These are phyloP conservation scores for Adrianichthys oophorus DNA, from an alignment of 2,797 vertebrate genomes.

Conservation along the genomic window DNA sequence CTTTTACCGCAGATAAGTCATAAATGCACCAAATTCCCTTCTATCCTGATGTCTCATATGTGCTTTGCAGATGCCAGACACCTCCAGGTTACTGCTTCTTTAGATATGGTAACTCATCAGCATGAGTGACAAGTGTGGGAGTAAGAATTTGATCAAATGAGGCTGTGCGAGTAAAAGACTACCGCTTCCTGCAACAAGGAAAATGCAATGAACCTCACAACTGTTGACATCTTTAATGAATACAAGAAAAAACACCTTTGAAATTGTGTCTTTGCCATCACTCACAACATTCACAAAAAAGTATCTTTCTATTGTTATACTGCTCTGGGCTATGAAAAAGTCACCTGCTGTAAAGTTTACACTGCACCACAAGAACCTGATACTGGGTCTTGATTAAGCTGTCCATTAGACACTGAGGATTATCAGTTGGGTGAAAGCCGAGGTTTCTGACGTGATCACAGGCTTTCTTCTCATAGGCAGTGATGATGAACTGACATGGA, in stretches of 20 bases:
- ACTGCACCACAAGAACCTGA: no score
- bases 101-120: slow-evolving; percentile 45
- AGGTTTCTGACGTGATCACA: no score
- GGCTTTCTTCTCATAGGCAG: no score
- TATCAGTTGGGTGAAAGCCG: no score
- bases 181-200: slow-evolving; percentile 18
- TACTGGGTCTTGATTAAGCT: no score
- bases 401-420: no score
- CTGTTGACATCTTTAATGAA: neutral
- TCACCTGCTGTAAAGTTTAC: no score
- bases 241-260: neutral
- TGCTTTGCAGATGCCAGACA: slow-evolving; percentile 29
- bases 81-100: slow-evolving; percentile 22
- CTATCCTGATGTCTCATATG: slow-evolving; percentile 4
- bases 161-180: slow-evolving; percentile 2
- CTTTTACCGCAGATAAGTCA: neutral
- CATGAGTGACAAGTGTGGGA: slow-evolving; percentile 45
- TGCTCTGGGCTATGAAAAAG: no score
- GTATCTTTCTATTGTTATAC: no score
- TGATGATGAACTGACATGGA: no score
- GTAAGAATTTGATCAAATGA: slow-evolving; percentile 23
- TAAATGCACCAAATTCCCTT: slow-evolving; percentile 18
- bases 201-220: slow-evolving; percentile 12
- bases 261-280: neutral
- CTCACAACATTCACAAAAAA: neutral